Percentiles rank a stretch among this genome's conserved stretches.
phyloP scores from a whole-genome alignment of 2,797 vertebrate genomes.

The Margarornis squamiger region DNA sequence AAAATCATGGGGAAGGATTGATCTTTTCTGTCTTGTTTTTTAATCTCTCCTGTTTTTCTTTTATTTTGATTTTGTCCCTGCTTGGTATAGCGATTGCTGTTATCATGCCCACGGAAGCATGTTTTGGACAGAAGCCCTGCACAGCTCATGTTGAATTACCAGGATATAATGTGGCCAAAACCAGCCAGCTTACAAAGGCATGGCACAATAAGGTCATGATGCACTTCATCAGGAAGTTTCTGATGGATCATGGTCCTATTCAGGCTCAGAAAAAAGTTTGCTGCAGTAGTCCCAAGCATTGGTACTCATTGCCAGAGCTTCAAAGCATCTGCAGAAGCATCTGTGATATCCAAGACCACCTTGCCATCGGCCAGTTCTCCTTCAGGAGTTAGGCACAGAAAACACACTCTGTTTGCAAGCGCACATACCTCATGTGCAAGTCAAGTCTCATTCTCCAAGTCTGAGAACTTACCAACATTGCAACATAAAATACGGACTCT shows the following conservation, averaged over 20 bases:
- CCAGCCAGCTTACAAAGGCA: background rate
- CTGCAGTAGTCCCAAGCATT: background rate
- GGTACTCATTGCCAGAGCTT: background rate
- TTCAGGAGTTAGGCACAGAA: background rate
- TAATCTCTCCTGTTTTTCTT: background rate
- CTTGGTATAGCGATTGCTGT: background rate
- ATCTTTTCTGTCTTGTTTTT: background rate
- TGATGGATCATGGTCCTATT: background rate
- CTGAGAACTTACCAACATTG: background rate
- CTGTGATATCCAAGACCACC: background rate
- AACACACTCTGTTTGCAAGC: background rate
- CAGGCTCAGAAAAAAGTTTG: background rate
- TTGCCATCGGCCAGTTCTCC: background rate
- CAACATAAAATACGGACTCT: fast-evolving
- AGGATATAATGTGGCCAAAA: background rate
- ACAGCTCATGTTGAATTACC: background rate
- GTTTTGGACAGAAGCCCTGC: background rate
- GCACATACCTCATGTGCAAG: too few relatives aligned
- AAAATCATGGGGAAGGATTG: background rate
- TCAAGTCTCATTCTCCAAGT: background rate
- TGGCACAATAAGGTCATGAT: background rate
- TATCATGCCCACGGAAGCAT: background rate
- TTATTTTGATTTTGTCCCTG: background rate
- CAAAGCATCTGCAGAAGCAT: background rate
- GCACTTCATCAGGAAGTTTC: background rate